phyloP scores from a whole-genome alignment of 2,113 vertebrate genomes.

The Cheirogaleus medius region DNA sequence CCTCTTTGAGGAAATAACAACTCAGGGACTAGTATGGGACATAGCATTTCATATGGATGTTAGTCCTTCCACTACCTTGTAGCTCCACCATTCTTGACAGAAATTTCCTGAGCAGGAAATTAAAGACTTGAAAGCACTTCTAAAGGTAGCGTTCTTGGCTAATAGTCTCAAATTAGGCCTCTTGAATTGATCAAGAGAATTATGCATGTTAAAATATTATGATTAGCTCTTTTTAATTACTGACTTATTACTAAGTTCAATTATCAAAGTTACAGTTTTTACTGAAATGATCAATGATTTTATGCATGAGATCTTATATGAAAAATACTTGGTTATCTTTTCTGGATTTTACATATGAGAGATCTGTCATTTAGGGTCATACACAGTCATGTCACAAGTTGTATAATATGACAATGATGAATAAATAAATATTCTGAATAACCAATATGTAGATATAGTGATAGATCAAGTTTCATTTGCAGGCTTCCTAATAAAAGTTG shows the following conservation, averaged over 20 bases:
- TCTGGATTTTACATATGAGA: background rate
- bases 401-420: background rate
- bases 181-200: background rate
- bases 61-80: background rate
- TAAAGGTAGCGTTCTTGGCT: background rate
- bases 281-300: background rate
- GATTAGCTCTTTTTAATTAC: background rate
- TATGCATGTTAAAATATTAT: background rate
- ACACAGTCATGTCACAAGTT: background rate
- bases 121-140: background rate
- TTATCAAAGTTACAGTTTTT: background rate
- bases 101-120: background rate
- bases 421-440: background rate
- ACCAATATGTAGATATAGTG: background rate
- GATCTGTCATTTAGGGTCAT: background rate
- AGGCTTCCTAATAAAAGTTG: constrained; percentile 22
- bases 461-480: background rate
- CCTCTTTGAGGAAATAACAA: background rate
- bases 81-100: background rate
- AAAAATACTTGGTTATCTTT: background rate
- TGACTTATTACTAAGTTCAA: background rate
- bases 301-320: background rate
- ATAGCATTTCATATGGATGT: background rate
- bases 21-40: background rate
- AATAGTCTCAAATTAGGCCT: background rate